A percentile compares a stretch with the other conserved stretches of the same genome.
phyloP scores from a whole-genome alignment of 2,113 vertebrate genomes.

The Cervus canadensis region DNA sequence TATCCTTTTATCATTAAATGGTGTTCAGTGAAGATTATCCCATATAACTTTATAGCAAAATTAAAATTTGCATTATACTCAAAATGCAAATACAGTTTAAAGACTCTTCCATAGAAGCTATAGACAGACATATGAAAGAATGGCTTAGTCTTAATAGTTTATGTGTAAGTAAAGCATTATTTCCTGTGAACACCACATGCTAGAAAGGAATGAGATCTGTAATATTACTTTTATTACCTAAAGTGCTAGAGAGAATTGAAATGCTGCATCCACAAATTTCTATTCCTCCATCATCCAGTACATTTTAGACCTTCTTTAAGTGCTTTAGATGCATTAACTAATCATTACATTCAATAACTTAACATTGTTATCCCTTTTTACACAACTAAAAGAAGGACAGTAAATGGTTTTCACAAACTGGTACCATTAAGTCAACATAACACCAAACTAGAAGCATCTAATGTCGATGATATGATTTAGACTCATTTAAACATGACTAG shows the following conservation, averaged over 20 bases:
- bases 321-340: slow-evolving; percentile 3
- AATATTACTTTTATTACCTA: not conserved
- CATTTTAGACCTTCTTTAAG: slow-evolving; percentile 39
- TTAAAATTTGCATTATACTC: slow-evolving; percentile 31
- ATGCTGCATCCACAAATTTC: not conserved
- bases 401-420: not conserved
- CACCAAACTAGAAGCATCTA: not conserved
- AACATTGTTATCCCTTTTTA: not conserved
- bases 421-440: not conserved
- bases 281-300: not conserved
- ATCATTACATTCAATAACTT: slow-evolving; percentile 25
- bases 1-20: slow-evolving; percentile 4
- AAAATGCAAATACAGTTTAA: slow-evolving; percentile 53
- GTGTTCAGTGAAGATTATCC: not conserved
- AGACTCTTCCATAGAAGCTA: slow-evolving; percentile 42
- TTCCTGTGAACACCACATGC: slow-evolving; percentile 15
- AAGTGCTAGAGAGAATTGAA: not conserved
- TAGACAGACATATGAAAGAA: slow-evolving; percentile 58
- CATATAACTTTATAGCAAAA: slow-evolving; percentile 46
- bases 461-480: not conserved
- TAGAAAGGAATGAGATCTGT: slow-evolving; percentile 18
- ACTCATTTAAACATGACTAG: not conserved
- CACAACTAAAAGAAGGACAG: not conserved
- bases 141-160: slow-evolving; percentile 48
- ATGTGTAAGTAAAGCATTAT: slow-evolving; percentile 46